These are phyloP conservation scores for Scalopus aquaticus DNA, from an alignment of 2,113 vertebrate genomes.

Conservation along the genomic window DNA sequence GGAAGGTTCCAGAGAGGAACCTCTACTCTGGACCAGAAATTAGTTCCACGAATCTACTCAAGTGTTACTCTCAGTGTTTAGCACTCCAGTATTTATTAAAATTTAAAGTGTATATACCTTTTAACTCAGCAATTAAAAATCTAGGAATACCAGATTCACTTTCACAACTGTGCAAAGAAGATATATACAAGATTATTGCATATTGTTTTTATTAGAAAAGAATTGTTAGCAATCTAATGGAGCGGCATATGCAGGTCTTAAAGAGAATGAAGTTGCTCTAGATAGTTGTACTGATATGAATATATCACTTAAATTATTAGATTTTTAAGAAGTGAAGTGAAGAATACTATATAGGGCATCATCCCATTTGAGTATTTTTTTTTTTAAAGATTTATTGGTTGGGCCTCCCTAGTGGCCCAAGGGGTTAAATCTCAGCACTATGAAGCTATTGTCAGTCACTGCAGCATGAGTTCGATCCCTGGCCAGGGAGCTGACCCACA, in stretches of 20 bases:
- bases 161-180: background rate
- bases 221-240: background rate
- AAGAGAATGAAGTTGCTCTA: background rate
- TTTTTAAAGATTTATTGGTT: no score
- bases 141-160: background rate
- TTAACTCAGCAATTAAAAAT: background rate
- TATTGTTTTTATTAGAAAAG: constrained; percentile 7
- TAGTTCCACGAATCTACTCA: background rate
- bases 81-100: background rate
- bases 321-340: background rate
- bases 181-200: background rate
- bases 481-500: no score
- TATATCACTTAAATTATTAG: background rate
- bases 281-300: background rate
- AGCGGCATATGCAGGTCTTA: background rate
- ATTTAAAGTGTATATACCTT: background rate
- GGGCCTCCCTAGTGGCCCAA: no score
- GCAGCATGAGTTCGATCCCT: no score
- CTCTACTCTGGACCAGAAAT: background rate
- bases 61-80: background rate
- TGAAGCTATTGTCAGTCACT: no score
- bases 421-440: no score
- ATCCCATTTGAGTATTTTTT: background rate
- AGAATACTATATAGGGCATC: background rate
- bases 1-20: fast-evolving